phyloP scores from a whole-genome alignment of 2,113 vertebrate genomes.

The Platichthys stellatus region DNA sequence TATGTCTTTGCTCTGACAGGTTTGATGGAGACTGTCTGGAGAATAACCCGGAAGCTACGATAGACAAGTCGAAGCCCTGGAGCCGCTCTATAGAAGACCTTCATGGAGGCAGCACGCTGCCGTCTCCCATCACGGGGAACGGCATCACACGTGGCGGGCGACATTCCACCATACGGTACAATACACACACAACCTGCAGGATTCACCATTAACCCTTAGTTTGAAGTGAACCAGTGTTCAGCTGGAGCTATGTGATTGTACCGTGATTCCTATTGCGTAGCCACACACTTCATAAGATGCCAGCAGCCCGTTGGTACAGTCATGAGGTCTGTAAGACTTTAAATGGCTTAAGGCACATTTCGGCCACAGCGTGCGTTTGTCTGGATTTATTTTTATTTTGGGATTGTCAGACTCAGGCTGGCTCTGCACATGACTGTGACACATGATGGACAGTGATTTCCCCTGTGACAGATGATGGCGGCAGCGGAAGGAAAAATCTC shows the following conservation, averaged over 20 bases:
- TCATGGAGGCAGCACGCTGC: conserved; percentile 86
- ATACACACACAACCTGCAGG: background rate
- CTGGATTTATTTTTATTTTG: conserved; percentile 21
- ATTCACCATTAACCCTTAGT: background rate
- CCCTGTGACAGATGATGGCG: conserved; percentile 9
- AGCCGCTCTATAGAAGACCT: conserved; percentile 97
- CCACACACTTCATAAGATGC: conserved; percentile 69
- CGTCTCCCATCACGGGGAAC: conserved; percentile 87
- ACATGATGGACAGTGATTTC: conserved; percentile 28
- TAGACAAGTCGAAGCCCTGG: conserved; percentile 95
- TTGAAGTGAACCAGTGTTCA: background rate
- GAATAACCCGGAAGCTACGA: conserved; percentile 86
- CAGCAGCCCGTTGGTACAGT: conserved; percentile 55
- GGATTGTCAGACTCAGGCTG: conserved; percentile 15
- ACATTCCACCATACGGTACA: conserved; percentile 91
- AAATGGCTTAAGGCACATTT: conserved; percentile 71
- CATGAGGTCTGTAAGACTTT: conserved; percentile 74
- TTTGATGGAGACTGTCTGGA: conserved; percentile 95
- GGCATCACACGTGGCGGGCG: conserved; percentile 87
- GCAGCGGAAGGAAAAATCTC: conserved; percentile 7
- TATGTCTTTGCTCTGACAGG: conserved; percentile 70
- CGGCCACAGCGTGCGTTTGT: conserved; percentile 31
- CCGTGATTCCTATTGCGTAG: conserved; percentile 53
- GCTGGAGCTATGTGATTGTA: background rate
- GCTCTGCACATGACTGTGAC: conserved; percentile 15